Conservation (phyloP, 2,797 vertebrate genomes). For the Trematomus bernacchii region DNA sequence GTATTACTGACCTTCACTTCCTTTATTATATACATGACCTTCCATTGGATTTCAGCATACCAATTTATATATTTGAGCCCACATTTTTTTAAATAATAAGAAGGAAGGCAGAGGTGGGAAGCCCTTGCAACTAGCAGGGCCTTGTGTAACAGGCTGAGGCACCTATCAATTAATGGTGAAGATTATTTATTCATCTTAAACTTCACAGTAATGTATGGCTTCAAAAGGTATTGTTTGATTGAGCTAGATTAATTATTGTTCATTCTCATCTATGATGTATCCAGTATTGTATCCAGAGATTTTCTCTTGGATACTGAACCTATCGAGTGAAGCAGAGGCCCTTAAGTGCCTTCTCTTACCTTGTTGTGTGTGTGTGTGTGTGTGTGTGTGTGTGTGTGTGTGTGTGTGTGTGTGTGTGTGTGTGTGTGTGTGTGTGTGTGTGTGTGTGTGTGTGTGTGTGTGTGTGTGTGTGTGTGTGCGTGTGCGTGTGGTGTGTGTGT, state of each 20-base stretch:
- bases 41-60: neutral
- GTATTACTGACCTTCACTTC: neutral
- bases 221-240: neutral
- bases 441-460: slow-evolving; percentile 15
- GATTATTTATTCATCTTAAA: neutral
- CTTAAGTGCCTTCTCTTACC: slow-evolving; percentile 48
- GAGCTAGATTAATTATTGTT: neutral
- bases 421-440: slow-evolving; percentile 6
- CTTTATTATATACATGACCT: neutral
- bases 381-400: slow-evolving; percentile 6
- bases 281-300: slow-evolving; percentile 12
- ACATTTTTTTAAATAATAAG: neutral
- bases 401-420: slow-evolving; percentile 17
- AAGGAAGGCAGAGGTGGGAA: neutral
- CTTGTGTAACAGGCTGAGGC: neutral
- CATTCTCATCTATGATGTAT: slow-evolving; percentile 27
- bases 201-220: neutral
- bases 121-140: neutral
- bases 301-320: slow-evolving; percentile 37
- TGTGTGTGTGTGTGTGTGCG: slow-evolving; percentile 13
- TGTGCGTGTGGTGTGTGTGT: slow-evolving; percentile 19
- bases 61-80: neutral
- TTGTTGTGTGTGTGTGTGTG: slow-evolving; percentile 26
- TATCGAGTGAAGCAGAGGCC: slow-evolving; percentile 56
- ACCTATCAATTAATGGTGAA: neutral